These are phyloP conservation scores for Agrochola litura DNA, from an alignment of 2,888 invertebrate species.

Conservation along the genomic window DNA sequence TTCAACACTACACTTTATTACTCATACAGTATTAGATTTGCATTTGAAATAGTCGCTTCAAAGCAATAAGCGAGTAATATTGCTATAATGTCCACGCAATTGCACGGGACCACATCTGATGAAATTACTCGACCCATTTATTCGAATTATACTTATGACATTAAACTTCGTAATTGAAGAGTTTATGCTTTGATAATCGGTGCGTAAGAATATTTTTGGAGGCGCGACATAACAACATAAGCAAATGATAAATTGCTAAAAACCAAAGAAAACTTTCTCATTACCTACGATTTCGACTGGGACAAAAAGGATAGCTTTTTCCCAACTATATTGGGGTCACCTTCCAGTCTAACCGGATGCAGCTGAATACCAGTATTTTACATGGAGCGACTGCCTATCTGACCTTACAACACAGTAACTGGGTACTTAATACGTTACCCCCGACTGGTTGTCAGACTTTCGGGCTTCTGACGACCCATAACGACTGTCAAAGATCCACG, in stretches of 20 bases:
- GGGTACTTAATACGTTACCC: no score
- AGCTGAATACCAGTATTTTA: no score
- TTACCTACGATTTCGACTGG: neutral
- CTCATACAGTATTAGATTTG: conserved; percentile 64
- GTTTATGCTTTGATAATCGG: conserved; percentile 17
- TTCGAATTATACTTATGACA: conserved; percentile 51
- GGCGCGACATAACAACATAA: no score
- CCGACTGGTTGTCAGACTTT: no score
- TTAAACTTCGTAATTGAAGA: conserved; percentile 36
- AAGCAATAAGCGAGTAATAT: conserved; percentile 59
- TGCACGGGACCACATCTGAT: conserved; percentile 57
- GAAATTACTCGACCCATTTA: conserved; percentile 62
- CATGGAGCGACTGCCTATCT: no score
- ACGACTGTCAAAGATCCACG: no score
- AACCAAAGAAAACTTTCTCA: neutral
- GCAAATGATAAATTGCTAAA: neutral
- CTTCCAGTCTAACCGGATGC: no score
- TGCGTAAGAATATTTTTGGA: neutral
- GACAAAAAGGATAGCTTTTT: neutral
- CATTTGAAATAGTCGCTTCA: conserved; percentile 67
- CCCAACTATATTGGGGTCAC: no score
- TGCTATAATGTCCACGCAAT: conserved; percentile 60
- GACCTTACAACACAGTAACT: no score
- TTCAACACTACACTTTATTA: conserved; percentile 46
- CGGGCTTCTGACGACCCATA: no score